A percentile compares a stretch with the other conserved stretches of the same genome.
These are phyloP conservation scores for Troides helena DNA, from an alignment of 2,888 invertebrate species.

Conservation along the genomic window DNA sequence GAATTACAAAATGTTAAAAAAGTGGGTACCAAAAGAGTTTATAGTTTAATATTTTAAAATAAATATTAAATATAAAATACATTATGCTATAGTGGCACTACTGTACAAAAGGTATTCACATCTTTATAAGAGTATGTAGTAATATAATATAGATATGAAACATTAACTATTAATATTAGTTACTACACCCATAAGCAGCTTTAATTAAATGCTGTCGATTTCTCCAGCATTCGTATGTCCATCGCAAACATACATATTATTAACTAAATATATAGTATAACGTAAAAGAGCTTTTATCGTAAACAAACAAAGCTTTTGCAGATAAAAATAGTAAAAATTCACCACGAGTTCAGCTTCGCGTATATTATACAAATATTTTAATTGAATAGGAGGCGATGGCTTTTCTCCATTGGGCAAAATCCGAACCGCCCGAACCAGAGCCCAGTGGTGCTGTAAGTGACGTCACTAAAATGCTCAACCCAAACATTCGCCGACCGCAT, in stretches of 20 bases:
- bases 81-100: conserved; percentile 13
- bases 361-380: conserved; percentile 53
- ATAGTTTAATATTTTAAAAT: neutral
- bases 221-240: neutral
- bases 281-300: conserved; percentile 12
- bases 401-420: conserved; percentile 70
- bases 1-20: no score
- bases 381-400: conserved; percentile 76
- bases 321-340: conserved; percentile 32
- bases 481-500: conserved; percentile 54
- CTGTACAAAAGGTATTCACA: conserved; percentile 20
- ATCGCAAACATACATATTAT: neutral
- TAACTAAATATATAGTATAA: neutral
- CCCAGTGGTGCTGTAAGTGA: conserved; percentile 77
- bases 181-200: neutral
- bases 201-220: neutral
- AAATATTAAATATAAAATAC: neutral
- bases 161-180: conserved; percentile 6
- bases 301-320: conserved; percentile 36
- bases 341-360: conserved; percentile 57
- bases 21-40: no score
- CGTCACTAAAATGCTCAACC: conserved; percentile 54
- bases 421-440: conserved; percentile 68
- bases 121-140: neutral
- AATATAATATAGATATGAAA: conserved; percentile 14